Base-by-base conservation (phyloP, 1,140 invertebrate genomes). In the Drosophila pandora region DNA sequence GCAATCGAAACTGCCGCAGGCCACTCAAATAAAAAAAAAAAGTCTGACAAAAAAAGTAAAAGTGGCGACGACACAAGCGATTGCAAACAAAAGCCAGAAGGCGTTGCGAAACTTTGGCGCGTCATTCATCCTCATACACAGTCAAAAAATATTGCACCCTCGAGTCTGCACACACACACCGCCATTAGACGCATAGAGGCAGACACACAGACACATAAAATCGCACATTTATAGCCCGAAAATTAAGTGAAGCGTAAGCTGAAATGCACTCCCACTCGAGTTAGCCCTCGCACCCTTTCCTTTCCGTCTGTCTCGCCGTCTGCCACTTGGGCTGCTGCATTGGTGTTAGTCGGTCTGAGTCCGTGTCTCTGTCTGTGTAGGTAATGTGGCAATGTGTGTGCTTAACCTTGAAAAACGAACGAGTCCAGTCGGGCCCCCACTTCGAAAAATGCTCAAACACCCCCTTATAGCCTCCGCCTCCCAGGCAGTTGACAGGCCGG, bases 361-460 rank as follows among this genome's bases (percentile, higher is more conserved):
- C 41, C 59, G 37, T 47, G 34, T 71, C 32, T 9, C 39, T 64
- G 22, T 59, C 12, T 58, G 10, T 47, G 2, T 47, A 5, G 57
- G 12, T 50, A 17, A 23, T 43, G 17, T 43, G 39, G 5, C 5
- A 7, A 49, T 67, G 55, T 79, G 49, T 70, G 56, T 68, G 81
- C 72, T 88, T 88, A 88, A 88, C 83, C 83, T 88, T 88, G 83
- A 88, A 88, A 88, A 88, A 88, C 83, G 83, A 88, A 88, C 83
- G 85, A 88, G 83, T 88, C 83, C 83, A 88, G 83, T 63, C 83
- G 84, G 65, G 63, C 65, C 78, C 55, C 41, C 53, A 56, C 79
- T 55, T 56, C 58, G n/a, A n/a, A 37, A 21, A 34, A 49, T 43
- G 17, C 41, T 12, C 41, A 17, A 43, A 21, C 53, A 48, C 55